Evolutionary conservation across 2,888 invertebrate genomes (phyloP).

Genomic region (Plutella xylostella): DNA sequence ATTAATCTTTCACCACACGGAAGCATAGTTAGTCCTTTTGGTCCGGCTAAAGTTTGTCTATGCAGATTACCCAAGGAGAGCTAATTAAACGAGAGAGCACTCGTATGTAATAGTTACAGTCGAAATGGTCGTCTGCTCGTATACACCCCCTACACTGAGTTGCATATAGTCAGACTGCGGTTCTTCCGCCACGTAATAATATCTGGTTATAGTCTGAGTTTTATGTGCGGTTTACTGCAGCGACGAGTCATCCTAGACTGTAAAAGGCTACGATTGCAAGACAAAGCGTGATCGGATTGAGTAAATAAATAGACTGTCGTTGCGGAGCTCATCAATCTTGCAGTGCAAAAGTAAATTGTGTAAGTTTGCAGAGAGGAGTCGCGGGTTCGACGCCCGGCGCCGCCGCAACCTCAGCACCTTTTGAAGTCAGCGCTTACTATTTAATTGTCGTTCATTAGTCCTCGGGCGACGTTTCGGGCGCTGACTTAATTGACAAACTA

Average conservation of each 20-base stretch:
- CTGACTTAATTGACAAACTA: conserved; percentile 33
- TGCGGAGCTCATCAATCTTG: conserved; percentile 59
- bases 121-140: conserved; percentile 33
- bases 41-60: conserved; percentile 43
- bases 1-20: conserved; percentile 15
- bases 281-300: conserved; percentile 62
- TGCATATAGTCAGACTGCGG: conserved; percentile 26
- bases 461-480: conserved; percentile 45
- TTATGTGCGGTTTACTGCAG: conserved; percentile 46
- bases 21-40: conserved; percentile 30
- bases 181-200: conserved; percentile 16
- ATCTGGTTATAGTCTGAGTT: conserved; percentile 32
- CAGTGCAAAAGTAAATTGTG: conserved; percentile 54
- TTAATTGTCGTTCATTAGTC: conserved; percentile 63
- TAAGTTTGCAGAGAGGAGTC: conserved; percentile 38
- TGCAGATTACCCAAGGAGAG: conserved; percentile 42
- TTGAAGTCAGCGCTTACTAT: conserved; percentile 58
- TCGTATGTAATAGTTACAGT: conserved; percentile 33
- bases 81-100: conserved; percentile 45
- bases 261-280: conserved; percentile 56
- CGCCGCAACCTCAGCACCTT: conserved; percentile 58
- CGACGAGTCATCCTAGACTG: conserved; percentile 42
- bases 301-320: conserved; percentile 58
- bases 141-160: conserved; percentile 35
- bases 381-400: conserved; percentile 52